A percentile compares a stretch with the other conserved stretches of the same genome.
phyloP scores from a whole-genome alignment of 2,797 vertebrate genomes.

The Trematomus bernacchii region DNA sequence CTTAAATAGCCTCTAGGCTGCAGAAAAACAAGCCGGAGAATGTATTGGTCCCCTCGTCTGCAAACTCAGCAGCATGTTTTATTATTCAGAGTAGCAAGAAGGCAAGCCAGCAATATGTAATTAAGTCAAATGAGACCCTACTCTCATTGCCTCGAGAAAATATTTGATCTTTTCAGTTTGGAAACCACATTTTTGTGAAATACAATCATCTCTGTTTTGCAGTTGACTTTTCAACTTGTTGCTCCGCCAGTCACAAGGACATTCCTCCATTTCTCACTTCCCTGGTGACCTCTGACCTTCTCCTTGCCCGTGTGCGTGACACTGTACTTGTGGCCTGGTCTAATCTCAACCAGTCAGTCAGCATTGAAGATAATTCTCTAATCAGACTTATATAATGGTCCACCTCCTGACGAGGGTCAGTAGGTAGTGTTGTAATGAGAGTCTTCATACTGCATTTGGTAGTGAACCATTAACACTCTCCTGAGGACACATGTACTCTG shows the following conservation, averaged over 20 bases:
- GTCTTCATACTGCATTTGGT: constrained; percentile 57
- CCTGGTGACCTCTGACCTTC: constrained; percentile 35
- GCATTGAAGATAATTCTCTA: constrained; percentile 58
- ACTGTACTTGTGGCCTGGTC: constrained; percentile 37
- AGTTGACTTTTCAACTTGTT: neutral
- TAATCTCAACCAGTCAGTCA: constrained; percentile 50
- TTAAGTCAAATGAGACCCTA: constrained; percentile 38
- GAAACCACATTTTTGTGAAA: neutral
- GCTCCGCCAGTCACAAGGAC: neutral
- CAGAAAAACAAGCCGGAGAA: constrained; percentile 20
- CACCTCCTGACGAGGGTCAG: constrained; percentile 50
- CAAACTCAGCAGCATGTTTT: constrained; percentile 48
- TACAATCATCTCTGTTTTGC: neutral
- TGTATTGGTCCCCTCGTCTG: constrained; percentile 35
- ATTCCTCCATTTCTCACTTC: constrained; percentile 8
- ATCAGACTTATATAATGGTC: constrained; percentile 67
- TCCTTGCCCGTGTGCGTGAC: constrained; percentile 7
- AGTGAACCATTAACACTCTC: constrained; percentile 61
- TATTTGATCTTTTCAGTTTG: constrained; percentile 13
- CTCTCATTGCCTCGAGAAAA: constrained; percentile 20
- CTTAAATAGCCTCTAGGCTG: constrained; percentile 26
- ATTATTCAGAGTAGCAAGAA: constrained; percentile 33
- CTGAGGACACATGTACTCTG: neutral
- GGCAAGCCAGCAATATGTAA: constrained; percentile 34
- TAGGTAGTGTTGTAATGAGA: constrained; percentile 50